Conservation (phyloP, 1,140 invertebrate genomes). For the Drosophila ercepeae region DNA sequence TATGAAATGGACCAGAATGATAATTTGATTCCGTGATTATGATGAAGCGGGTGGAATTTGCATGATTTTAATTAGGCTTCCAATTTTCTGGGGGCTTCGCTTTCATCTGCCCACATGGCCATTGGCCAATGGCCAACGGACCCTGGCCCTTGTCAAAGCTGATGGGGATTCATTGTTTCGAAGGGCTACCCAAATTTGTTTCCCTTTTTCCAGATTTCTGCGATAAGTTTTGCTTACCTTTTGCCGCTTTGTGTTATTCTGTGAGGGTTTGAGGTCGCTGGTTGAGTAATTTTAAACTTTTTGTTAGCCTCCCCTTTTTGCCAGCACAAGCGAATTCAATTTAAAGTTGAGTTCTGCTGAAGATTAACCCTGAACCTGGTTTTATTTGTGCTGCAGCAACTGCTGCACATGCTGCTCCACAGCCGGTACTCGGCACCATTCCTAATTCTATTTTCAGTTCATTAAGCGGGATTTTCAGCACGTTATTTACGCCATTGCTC, state of each 20-base stretch:
- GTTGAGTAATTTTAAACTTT: conserved; percentile 53
- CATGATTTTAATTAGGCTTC: conserved; percentile 42
- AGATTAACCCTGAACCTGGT: conserved; percentile 61
- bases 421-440: conserved; percentile 12
- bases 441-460: conserved; percentile 75
- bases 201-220: neutral
- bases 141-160: neutral
- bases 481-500: conserved; percentile 49
- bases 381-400: conserved; percentile 7
- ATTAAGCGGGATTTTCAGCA: conserved; percentile 71
- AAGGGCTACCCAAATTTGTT: conserved; percentile 9
- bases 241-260: conserved; percentile 13
- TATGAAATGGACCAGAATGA: conserved; percentile 15
- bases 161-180: neutral
- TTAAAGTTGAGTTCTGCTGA: conserved; percentile 33
- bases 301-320: neutral
- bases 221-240: conserved; percentile 2
- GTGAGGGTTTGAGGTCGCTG: conserved; percentile 16
- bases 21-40: conserved; percentile 39
- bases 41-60: conserved; percentile 1
- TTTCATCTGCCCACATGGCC: neutral
- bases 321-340: conserved; percentile 15
- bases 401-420: conserved; percentile 34
- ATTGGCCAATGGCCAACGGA: no score
- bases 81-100: conserved; percentile 3